Evolutionary conservation across 2,888 invertebrate genomes (phyloP).

Genomic region (Megalurothrips usitatus): DNA sequence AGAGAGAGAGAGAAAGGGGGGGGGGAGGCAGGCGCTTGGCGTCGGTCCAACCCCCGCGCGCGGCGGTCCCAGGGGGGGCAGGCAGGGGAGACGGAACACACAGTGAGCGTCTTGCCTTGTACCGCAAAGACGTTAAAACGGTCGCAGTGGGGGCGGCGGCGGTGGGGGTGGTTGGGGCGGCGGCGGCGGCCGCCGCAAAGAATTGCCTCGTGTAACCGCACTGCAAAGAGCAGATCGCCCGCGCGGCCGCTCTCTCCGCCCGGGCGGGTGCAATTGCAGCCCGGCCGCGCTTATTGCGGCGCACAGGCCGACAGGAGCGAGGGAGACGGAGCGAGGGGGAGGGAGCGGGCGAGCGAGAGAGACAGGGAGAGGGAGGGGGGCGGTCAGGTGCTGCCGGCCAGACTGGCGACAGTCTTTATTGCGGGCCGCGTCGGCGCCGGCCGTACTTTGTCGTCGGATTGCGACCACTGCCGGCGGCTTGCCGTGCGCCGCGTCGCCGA

Average conservation of each 20-base stretch:
- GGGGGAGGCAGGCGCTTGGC: neutral
- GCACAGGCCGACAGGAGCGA: neutral
- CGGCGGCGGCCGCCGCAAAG: neutral
- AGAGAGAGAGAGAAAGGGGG: neutral
- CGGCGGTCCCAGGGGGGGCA: neutral
- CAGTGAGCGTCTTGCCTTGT: neutral
- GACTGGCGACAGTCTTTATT: too few relatives aligned
- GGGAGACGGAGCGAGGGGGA: neutral
- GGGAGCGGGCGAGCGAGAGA: neutral
- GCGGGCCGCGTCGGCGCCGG: too few relatives aligned
- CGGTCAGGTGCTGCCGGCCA: too few relatives aligned
- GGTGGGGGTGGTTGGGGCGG: neutral
- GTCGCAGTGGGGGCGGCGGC: neutral
- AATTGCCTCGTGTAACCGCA: too few relatives aligned
- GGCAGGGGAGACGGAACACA: too few relatives aligned
- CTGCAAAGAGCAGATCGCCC: too few relatives aligned
- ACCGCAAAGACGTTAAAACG: slow-evolving; percentile 19
- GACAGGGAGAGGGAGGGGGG: neutral
- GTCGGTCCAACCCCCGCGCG: neutral
- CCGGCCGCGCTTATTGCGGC: neutral
- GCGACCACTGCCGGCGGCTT: too few relatives aligned
- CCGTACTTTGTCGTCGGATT: too few relatives aligned
- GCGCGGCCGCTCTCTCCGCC: neutral
- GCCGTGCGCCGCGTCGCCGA: too few relatives aligned
- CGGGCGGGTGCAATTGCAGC: neutral